Evolutionary conservation across 2,113 vertebrate species (phyloP).

Genomic region (Chlamydotis undulata): DNA sequence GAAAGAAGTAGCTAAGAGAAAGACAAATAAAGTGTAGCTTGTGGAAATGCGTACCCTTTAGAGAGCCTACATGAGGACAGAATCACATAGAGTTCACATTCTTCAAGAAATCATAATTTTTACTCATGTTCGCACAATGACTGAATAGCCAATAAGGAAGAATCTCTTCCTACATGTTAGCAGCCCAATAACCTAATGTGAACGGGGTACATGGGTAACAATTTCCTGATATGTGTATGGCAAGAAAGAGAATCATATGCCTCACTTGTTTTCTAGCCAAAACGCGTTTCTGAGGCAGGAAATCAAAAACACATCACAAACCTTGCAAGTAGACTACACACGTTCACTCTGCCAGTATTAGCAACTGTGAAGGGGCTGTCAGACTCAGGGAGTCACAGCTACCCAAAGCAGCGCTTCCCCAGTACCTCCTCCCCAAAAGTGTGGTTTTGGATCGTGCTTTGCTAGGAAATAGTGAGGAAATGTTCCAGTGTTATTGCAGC

Average conservation of each 20-base stretch:
- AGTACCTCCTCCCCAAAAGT: background rate
- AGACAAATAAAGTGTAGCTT: slow-evolving; percentile 54
- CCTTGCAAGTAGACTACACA: slow-evolving; percentile 60
- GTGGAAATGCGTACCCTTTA: slow-evolving; percentile 29
- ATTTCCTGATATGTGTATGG: slow-evolving; percentile 21
- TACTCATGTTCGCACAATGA: background rate
- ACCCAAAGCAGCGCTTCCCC: slow-evolving; percentile 22
- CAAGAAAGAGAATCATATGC: background rate
- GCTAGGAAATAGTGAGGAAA: slow-evolving; percentile 49
- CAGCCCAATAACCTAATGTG: background rate
- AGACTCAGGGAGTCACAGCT: slow-evolving; percentile 23
- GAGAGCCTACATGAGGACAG: background rate
- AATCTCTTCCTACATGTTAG: background rate
- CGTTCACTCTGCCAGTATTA: slow-evolving; percentile 34
- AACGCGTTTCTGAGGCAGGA: slow-evolving; percentile 68
- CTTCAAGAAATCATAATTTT: slow-evolving; percentile 24
- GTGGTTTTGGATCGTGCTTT: slow-evolving; percentile 1
- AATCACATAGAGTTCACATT: background rate
- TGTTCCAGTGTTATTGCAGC: slow-evolving; percentile 22
- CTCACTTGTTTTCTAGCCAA: slow-evolving; percentile 60
- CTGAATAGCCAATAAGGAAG: background rate
- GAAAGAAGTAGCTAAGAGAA: slow-evolving; percentile 48
- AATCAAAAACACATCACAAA: slow-evolving; percentile 72
- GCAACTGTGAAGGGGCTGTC: slow-evolving; percentile 58
- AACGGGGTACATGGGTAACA: slow-evolving; percentile 23